These are phyloP conservation scores for Phrynocephalus forsythii DNA, from an alignment of 2,797 vertebrate species.

Conservation along the genomic window DNA sequence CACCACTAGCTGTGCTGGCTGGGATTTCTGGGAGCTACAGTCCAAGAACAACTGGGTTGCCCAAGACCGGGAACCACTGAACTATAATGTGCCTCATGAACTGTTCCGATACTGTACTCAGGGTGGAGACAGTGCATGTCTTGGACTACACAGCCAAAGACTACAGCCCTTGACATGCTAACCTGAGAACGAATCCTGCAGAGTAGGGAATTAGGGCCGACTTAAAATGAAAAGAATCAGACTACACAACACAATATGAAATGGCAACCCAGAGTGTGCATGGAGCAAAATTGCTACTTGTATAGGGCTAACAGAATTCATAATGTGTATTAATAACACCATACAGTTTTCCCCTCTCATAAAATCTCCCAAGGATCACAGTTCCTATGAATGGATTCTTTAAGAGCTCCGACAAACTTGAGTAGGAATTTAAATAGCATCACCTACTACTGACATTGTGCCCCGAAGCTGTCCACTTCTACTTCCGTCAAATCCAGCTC, in stretches of 20 bases:
- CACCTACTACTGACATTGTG: neutral
- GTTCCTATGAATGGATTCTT: neutral
- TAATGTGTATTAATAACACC: neutral
- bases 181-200: neutral
- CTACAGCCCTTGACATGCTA: neutral
- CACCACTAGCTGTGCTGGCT: too few species aligned
- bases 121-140: neutral
- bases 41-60: too few species aligned
- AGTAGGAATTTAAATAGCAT: slow-evolving; percentile 4
- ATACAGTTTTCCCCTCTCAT: neutral
- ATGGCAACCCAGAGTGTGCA: neutral
- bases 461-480: neutral
- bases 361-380: neutral
- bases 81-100: neutral
- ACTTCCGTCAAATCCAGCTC: neutral
- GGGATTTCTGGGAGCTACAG: too few species aligned
- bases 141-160: neutral
- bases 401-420: neutral
- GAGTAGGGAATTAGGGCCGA: neutral
- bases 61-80: too few species aligned
- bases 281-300: neutral
- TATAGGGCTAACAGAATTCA: neutral
- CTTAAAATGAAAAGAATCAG: neutral
- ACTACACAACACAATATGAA: neutral
- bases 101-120: neutral